Conservation (phyloP, 2,113 vertebrate genomes). For the Chaetops frenatus region DNA sequence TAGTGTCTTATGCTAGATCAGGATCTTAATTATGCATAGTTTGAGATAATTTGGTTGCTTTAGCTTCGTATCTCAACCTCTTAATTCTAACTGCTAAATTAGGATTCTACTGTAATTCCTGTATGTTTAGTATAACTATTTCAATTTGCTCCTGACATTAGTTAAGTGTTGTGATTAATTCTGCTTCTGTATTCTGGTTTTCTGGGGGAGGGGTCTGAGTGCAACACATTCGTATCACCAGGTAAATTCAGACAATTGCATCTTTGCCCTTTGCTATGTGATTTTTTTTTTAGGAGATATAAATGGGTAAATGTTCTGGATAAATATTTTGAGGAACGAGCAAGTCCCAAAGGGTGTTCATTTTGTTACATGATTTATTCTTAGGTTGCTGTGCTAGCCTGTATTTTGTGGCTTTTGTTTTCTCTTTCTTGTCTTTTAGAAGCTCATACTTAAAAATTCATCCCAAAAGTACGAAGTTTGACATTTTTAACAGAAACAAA, state of each 20-base stretch:
- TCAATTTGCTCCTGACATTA: neutral
- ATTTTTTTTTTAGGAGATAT: neutral
- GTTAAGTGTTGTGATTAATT: neutral
- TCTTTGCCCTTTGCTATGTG: neutral
- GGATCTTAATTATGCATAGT: conserved; percentile 14
- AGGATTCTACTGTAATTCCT: neutral
- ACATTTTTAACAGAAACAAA: neutral
- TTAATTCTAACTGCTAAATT: conserved; percentile 23
- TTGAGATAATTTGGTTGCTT: conserved; percentile 13
- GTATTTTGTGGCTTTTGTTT: neutral
- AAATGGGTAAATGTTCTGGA: neutral
- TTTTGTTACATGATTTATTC: neutral
- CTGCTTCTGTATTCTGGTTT: neutral
- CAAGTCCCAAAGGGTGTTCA: neutral
- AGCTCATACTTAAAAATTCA: neutral
- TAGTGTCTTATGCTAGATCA: conserved; percentile 28
- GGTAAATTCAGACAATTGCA: neutral
- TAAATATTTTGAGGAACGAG: neutral
- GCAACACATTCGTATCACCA: neutral
- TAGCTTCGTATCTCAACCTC: neutral
- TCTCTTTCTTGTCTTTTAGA: neutral
- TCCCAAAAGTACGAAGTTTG: neutral
- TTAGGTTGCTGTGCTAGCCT: neutral
- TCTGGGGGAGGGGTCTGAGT: neutral
- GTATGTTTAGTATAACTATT: neutral